Base-by-base conservation (phyloP, 2,113 vertebrate genomes). In the Rhinopomastus cyanomelas region DNA sequence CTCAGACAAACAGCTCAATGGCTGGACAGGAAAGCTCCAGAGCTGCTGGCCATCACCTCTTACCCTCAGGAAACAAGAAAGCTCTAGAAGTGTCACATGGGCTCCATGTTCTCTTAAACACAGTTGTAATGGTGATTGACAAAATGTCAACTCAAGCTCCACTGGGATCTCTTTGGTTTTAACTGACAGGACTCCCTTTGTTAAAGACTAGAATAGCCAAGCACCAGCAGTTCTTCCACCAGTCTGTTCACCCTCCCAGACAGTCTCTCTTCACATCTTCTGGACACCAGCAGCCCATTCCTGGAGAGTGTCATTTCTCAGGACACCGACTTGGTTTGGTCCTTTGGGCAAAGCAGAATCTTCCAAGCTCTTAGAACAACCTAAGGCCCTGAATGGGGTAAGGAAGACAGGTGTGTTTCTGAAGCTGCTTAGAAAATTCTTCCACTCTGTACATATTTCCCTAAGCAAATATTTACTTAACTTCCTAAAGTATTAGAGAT, bases 401-500 rank as follows among this genome's bases (percentile, higher is more conserved):
- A 67, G 46, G 39, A 32, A 81, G 30, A 87, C 49, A 91, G 83
- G 78, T 89, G 81, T 89, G 32, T 61, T 89, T 81, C 37, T 60
- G 34, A 92, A 95, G 68, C 30, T 69, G 29, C 36, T 91, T 34
- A 69, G 78, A 78, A 69, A 69, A 83, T 65, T 82, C 42, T 79
- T 78, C 61, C 21, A 65, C 32, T 44, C 57, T 48, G 46, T 73
- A 87, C 19, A 12, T 37, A 87, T 80, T 94, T 78, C 52, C 30
- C 18, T 81, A 79, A 64, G 65, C 39, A 94, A 87, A 86, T 71
- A 90, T 81, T 92, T 89, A 81, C 91, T 89, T 90, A 87, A 77
- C 61, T 78, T 73, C 65, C 56, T 92, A 76, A 95, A 78, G 57
- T 85, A 85, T 56, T 81, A 91, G 62, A 89, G 68, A 92, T 94